These are phyloP conservation scores for Drosophila pseudoobscura DNA, from an alignment of 1,140 invertebrate genomes.

Conservation along the genomic window DNA sequence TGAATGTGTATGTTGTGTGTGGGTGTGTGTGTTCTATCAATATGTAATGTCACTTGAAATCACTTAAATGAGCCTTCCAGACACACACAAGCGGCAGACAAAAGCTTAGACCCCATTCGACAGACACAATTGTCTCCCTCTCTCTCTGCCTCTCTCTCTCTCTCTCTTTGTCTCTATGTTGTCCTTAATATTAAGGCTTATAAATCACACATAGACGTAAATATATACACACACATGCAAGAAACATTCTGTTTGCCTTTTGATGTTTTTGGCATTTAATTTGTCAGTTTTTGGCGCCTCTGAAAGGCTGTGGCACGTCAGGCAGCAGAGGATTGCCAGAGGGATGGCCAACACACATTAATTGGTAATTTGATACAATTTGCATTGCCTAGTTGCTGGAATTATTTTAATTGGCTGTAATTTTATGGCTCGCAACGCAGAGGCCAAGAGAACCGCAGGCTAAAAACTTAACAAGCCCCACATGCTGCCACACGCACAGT, in stretches of 20 bases:
- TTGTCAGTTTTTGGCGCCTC: slow-evolving; percentile 46
- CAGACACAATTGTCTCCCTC: neutral
- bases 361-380: slow-evolving; percentile 60
- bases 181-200: slow-evolving; percentile 49
- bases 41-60: slow-evolving; percentile 48
- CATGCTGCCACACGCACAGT: neutral
- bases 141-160: neutral
- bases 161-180: neutral
- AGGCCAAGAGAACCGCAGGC: slow-evolving; percentile 24
- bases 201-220: slow-evolving; percentile 15
- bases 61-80: slow-evolving; percentile 44
- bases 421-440: slow-evolving; percentile 23
- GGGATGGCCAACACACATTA: slow-evolving; percentile 21
- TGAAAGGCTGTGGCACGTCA: neutral
- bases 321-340: neutral
- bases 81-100: neutral
- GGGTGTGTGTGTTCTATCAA: slow-evolving; percentile 35
- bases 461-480: slow-evolving; percentile 22
- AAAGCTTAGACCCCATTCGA: neutral
- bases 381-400: slow-evolving; percentile 46
- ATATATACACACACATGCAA: neutral
- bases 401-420: slow-evolving; percentile 50
- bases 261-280: slow-evolving; percentile 60
- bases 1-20: neutral
- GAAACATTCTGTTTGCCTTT: slow-evolving; percentile 22